A percentile compares a stretch with the other conserved stretches of the same genome.
phyloP scores from a whole-genome alignment of 1,140 invertebrate species.

The Melitaea cinxia region DNA sequence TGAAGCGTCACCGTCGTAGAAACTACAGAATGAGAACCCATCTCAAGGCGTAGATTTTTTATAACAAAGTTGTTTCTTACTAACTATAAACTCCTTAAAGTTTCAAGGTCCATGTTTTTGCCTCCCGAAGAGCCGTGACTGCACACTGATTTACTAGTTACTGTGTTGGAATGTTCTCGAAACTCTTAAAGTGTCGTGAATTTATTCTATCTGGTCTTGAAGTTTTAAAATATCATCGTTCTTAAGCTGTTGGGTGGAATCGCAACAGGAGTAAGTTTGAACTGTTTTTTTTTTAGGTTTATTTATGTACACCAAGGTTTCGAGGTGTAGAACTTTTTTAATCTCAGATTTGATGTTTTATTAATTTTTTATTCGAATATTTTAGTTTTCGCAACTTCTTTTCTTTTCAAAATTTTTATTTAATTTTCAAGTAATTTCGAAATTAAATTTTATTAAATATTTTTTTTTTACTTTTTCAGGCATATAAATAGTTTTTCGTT shows the following conservation, averaged over 20 bases:
- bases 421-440: too few species aligned
- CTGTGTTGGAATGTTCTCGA: conserved; percentile 4
- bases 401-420: too few species aligned
- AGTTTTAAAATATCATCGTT: conserved; percentile 8
- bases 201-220: conserved; percentile 16
- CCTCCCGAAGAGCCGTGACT: conserved; percentile 3
- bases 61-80: conserved; percentile 14
- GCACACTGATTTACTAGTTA: conserved; percentile 24
- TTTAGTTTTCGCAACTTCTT: too few species aligned
- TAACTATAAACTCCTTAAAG: conserved; percentile 17
- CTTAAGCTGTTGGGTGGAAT: background rate
- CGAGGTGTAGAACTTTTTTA: too few species aligned
- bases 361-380: too few species aligned
- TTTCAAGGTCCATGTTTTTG: conserved; percentile 25
- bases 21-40: background rate
- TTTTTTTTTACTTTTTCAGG: too few species aligned
- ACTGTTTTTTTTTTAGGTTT: background rate
- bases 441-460: too few species aligned
- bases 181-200: conserved; percentile 3
- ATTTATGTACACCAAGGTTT: too few species aligned
- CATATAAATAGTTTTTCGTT: too few species aligned
- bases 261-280: background rate
- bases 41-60: conserved; percentile 16
- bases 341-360: too few species aligned
- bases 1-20: too few species aligned